A percentile compares a stretch with the other conserved stretches of the same genome.
Conservation (phyloP, 1,140 invertebrate species). For the Drosophila elegans region DNA sequence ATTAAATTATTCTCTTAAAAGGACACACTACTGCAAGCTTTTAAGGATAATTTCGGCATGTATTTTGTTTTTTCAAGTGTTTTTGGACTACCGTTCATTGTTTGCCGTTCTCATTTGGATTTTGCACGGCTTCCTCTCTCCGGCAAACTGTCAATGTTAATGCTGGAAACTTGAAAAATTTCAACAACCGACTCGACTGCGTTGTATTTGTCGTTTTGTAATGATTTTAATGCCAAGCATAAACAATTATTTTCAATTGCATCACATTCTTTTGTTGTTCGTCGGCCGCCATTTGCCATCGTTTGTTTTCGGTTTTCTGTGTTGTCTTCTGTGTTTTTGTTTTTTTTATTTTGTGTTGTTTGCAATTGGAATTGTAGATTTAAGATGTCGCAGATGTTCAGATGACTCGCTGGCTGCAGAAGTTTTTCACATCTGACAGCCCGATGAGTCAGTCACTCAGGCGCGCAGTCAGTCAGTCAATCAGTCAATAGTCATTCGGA, state of each 20-base stretch:
- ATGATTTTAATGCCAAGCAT: constrained; percentile 79
- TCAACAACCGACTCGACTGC: constrained; percentile 21
- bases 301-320: constrained; percentile 32
- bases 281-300: constrained; percentile 58
- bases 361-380: constrained; percentile 73
- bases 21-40: neutral
- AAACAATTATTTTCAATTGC: constrained; percentile 81
- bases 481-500: constrained; percentile 34
- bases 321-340: constrained; percentile 33
- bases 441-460: constrained; percentile 52
- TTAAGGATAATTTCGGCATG: neutral
- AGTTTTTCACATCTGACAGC: constrained; percentile 25
- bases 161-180: constrained; percentile 70
- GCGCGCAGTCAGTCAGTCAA: constrained; percentile 41
- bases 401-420: constrained; percentile 33
- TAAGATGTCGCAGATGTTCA: constrained; percentile 71
- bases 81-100: constrained; percentile 52
- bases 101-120: constrained; percentile 63
- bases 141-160: constrained; percentile 68
- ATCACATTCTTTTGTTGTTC: constrained; percentile 77
- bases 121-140: constrained; percentile 69
- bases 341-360: constrained; percentile 14
- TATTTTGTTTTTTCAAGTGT: constrained; percentile 13
- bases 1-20: neutral
- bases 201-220: constrained; percentile 64